phyloP scores from a whole-genome alignment of 1,140 invertebrate species.

The Sinonovacula constricta region DNA sequence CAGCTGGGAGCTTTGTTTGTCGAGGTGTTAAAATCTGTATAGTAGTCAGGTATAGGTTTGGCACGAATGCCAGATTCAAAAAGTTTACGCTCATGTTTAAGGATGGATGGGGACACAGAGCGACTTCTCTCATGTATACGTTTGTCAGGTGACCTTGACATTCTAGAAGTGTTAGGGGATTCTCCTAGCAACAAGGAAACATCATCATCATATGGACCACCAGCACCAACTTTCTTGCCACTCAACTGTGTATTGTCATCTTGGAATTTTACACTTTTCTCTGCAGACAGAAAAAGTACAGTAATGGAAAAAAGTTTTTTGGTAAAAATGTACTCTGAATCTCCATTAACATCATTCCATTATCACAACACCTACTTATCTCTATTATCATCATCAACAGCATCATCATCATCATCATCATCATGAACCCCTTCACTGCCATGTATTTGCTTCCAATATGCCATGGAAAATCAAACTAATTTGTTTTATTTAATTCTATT shows the following conservation, averaged over 20 bases:
- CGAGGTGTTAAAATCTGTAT: constrained; percentile 41
- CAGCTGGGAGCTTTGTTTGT: constrained; percentile 42
- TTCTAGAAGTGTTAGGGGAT: constrained; percentile 19
- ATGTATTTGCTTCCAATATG: too few species aligned
- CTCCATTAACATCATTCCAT: too few species aligned
- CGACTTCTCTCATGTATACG: constrained; percentile 36
- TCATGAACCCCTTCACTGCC: too few species aligned
- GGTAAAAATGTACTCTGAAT: too few species aligned
- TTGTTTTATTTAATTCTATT: too few species aligned
- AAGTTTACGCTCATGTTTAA: constrained; percentile 45
- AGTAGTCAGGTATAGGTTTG: constrained; percentile 43
- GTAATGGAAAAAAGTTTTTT: too few species aligned
- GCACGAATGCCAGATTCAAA: constrained; percentile 44
- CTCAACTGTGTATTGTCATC: neutral
- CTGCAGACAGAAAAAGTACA: constrained; percentile 7
- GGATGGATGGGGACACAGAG: constrained; percentile 48
- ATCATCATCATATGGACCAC: constrained; percentile 41
- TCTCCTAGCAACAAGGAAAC: constrained; percentile 34
- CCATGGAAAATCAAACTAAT: too few species aligned
- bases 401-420: too few species aligned
- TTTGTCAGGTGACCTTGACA: constrained; percentile 31
- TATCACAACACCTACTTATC: too few species aligned
- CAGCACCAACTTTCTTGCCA: neutral
- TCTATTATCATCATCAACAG: too few species aligned
- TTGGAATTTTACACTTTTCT: constrained; percentile 44